Evolutionary conservation across 2,797 vertebrate species (phyloP), one percentile per base, ranked within the genome.

Genomic region (Phrynocephalus guinanensis): DNA sequence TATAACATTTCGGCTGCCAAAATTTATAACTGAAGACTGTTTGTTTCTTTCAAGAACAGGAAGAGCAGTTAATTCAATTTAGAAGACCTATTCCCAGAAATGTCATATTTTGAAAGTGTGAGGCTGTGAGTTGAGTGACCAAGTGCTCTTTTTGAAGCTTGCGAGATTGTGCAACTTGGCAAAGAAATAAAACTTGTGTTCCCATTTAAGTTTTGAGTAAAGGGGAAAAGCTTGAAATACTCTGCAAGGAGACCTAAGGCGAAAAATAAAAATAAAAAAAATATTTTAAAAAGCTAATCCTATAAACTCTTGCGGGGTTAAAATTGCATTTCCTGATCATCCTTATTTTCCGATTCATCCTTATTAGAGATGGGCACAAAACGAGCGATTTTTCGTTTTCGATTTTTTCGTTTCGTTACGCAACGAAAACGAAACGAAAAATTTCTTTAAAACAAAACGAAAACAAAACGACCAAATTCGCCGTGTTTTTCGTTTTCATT

Each of bases 41-140:
- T 91, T 86, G 48, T 92, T 91, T 89, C 83, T 80, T 92, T 92
- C 76, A 90, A 79, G 84, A 85, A 52, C 33, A 89, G 87, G 91
- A 85, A 93, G 87, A 86, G 33, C 44, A 93, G 90, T 92, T 91
- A 93, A 92, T 92, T 93, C 24, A 88, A 86, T 87, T 89, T 87
- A 91, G 73, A 94, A 89, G 79, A 72, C 81, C 87, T 88, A 90
- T 68, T 92, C 90, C 89, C 89, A 20, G 86, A 91, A 91, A 88
- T 7, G 2, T 9, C 88, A 48, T 83, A 50, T 44, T 83, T 91
- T 91, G 87, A 87, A 93, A 92, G 86, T 86, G 90, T 82, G 82
- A 80, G 63, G 18, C 67, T 86, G 16, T 89, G 89, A 89, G 89
- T 90, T 63, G 86, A 90, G 90, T 82, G 87, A 88, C 83, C 78